A percentile compares a stretch with the other conserved stretches of the same genome.
Conservation (phyloP, 2,888 invertebrate genomes). For the Cosmia pyralina region DNA sequence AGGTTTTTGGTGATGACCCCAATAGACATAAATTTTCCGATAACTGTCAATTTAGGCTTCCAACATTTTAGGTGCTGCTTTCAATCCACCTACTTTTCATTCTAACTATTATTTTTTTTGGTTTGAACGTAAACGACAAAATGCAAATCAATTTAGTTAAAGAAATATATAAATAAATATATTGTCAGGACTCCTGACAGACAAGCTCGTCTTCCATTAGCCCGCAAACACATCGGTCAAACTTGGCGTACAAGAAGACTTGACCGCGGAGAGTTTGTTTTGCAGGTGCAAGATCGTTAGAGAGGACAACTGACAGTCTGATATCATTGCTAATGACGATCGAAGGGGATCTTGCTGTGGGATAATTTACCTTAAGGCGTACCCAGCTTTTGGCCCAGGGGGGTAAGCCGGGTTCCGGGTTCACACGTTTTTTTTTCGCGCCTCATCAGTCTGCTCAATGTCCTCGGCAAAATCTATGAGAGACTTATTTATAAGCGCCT, state of each 20-base stretch:
- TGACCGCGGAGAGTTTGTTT: neutral
- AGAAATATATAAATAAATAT: too few species aligned
- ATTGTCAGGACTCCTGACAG: neutral
- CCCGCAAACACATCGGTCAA: neutral
- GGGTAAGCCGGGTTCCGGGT: too few species aligned
- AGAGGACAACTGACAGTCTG: too few species aligned
- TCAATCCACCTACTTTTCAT: neutral
- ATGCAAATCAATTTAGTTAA: neutral
- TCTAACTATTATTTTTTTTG: neutral
- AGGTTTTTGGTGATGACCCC: neutral
- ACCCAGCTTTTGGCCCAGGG: too few species aligned
- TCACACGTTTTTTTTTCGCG: too few species aligned
- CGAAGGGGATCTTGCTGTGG: neutral
- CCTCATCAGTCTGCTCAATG: too few species aligned
- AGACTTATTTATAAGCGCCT: too few species aligned
- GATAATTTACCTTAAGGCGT: neutral
- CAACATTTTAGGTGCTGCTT: neutral
- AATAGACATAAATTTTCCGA: neutral
- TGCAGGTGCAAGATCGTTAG: too few species aligned
- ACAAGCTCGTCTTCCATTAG: neutral
- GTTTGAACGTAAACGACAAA: neutral
- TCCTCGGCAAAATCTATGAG: too few species aligned
- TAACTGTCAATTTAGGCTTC: neutral
- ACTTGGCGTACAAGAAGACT: too few species aligned
- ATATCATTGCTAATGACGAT: neutral